phyloP scores from a whole-genome alignment of 2,888 invertebrate genomes.

The Schizotus pectinicornis region DNA sequence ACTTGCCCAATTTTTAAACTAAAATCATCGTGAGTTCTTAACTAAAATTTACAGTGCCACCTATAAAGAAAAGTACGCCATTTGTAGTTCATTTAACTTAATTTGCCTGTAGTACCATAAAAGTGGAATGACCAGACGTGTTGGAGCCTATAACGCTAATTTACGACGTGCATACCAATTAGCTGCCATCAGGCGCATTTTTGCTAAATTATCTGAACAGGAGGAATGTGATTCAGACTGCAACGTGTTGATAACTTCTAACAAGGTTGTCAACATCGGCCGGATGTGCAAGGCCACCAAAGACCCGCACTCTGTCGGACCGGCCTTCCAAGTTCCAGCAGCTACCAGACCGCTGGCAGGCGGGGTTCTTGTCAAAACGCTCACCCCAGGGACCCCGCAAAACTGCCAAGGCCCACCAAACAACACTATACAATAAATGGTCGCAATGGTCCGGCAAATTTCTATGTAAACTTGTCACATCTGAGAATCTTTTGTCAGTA shows the following conservation, averaged over 20 bases:
- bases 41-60: too few species aligned
- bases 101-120: too few species aligned
- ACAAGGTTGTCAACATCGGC: conserved; percentile 22
- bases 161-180: too few species aligned
- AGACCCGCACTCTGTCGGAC: conserved; percentile 2
- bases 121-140: too few species aligned
- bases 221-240: conserved; percentile 13
- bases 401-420: conserved; percentile 38
- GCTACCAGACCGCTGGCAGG: conserved; percentile 33
- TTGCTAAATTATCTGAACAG: neutral
- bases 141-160: too few species aligned
- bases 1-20: too few species aligned
- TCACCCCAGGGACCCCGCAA: conserved; percentile 43
- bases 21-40: too few species aligned
- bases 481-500: conserved; percentile 36
- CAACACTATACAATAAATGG: conserved; percentile 32
- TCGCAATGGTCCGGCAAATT: conserved; percentile 27
- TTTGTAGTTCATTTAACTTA: too few species aligned
- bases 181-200: too few species aligned
- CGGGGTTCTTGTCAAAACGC: conserved; percentile 44
- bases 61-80: too few species aligned
- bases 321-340: conserved; percentile 5
- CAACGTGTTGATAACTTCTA: conserved; percentile 26
- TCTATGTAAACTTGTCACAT: conserved; percentile 35
- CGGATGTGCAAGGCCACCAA: conserved; percentile 31